Base-by-base conservation (phyloP, 2,888 invertebrate species). In the Drosophila greeni region DNA sequence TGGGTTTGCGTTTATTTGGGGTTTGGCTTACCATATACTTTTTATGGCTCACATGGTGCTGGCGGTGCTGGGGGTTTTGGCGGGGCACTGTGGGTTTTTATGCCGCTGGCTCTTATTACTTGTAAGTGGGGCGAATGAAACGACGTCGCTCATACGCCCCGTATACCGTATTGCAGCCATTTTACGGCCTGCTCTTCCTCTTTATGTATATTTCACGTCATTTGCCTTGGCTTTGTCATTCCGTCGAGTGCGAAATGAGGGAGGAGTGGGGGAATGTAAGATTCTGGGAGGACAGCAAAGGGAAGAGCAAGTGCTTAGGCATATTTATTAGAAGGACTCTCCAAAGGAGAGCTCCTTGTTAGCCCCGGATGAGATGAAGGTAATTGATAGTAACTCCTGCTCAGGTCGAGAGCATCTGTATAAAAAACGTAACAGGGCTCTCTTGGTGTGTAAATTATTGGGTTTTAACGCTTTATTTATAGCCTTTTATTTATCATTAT, bases 181-280 rank as follows among this genome's bases (percentile, higher is more conserved):
- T 69, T 69, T 69, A 69, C 53, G 69, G 45, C 53, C 56, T 33
- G 39, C 55, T 56, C 61, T 61, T 42, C 47, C 52, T 57, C 60
- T 67, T 68, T 68, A 68, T 73, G 76, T 57, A 68, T 60, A 75
- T 72, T 76, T 73, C 54, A 75, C 66, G 73, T 82, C 73, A 82
- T 82, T 78, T 82, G 75, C 75, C 73, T 74, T 49, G 71, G 66
- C 69, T 68, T 73, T 75, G 82, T 80, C 75, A 76, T 79, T 82
- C 58, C 66, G 57, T 33, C 23, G 48, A 62, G 51, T 51, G 56
- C 24, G 20, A 65, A 55, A 48, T 37, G 67, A 12, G n/a, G 3
- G 1, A 6, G 40, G 23, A 14, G 34, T 8, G n/a, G 23, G 8
- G 5, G 9, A 1, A n/a, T 4, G 18, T 18, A 20, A 31, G 45